Percentiles rank a stretch among this genome's conserved stretches.
These are phyloP conservation scores for Urosaurus nigricauda DNA, from an alignment of 2,797 vertebrate genomes.

Conservation along the genomic window DNA sequence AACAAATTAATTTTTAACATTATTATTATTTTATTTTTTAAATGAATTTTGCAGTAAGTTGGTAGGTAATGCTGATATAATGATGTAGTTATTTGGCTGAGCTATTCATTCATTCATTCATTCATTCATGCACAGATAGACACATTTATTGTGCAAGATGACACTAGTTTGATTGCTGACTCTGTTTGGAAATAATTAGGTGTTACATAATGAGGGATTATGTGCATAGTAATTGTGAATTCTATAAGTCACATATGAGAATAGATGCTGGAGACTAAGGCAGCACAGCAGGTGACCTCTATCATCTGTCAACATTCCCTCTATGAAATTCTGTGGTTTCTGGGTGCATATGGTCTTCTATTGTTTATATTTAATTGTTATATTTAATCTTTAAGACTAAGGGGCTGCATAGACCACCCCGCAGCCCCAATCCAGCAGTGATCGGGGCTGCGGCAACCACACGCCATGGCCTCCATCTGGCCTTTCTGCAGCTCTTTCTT, in stretches of 20 bases:
- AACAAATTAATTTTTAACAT: not conserved
- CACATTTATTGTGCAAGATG: not conserved
- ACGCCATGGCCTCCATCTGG: too few species aligned
- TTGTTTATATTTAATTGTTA: not conserved
- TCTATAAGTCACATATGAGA: not conserved
- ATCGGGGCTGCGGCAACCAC: too few species aligned
- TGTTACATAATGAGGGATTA: not conserved
- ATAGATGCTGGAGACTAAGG: not conserved
- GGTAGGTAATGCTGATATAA: not conserved
- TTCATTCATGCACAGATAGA: not conserved
- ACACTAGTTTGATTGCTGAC: not conserved
- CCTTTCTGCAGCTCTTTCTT: too few species aligned
- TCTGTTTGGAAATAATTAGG: not conserved
- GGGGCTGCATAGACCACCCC: too few species aligned
- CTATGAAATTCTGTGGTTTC: not conserved
- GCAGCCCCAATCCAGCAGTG: too few species aligned
- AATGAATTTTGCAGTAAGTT: not conserved
- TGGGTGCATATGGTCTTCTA: not conserved
- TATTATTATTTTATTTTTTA: not conserved
- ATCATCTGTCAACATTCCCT: not conserved
- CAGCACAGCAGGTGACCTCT: not conserved
- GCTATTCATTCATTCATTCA: too few species aligned
- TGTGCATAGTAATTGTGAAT: not conserved
- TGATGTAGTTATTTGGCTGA: not conserved
- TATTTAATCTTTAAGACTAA: too few species aligned